A percentile compares a stretch with the other conserved stretches of the same genome.
Conservation (phyloP, 2,113 vertebrate species). For the Tenebrosternarchus preto region DNA sequence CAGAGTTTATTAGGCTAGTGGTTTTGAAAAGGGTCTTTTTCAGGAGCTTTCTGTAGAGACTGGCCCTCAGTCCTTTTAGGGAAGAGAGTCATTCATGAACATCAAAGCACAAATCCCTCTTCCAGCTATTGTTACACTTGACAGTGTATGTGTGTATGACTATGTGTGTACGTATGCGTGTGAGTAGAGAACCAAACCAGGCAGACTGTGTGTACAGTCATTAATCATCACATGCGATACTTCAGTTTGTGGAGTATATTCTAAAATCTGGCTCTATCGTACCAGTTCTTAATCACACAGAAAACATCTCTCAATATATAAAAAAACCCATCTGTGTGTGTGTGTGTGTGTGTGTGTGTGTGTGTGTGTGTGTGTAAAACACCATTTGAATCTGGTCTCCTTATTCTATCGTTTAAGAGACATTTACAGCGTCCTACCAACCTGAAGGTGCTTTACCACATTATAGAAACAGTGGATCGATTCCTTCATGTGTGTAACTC, state of each 20-base stretch:
- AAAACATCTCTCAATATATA: background rate
- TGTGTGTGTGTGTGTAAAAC: too few species aligned
- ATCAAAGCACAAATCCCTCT: conserved; percentile 41
- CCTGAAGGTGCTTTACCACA: background rate
- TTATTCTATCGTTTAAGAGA: background rate
- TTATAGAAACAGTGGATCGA: background rate
- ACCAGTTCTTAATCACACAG: background rate
- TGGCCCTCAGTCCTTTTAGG: conserved; percentile 50
- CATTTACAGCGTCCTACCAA: background rate
- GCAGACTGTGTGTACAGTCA: background rate
- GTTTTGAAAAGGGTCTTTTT: conserved; percentile 44
- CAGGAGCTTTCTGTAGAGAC: conserved; percentile 18
- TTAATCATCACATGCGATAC: background rate
- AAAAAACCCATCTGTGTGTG: background rate
- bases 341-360: too few species aligned
- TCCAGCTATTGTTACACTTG: conserved; percentile 30
- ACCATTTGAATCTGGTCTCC: too few species aligned
- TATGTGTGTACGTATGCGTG: background rate
- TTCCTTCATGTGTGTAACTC: background rate
- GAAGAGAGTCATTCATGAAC: conserved; percentile 46
- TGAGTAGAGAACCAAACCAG: background rate
- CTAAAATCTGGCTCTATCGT: background rate
- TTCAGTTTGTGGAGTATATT: background rate
- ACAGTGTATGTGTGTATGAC: too few species aligned
- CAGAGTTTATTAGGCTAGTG: conserved; percentile 49